Percentiles rank a stretch among this genome's conserved stretches.
These are phyloP conservation scores for Mystacides longicornis DNA, from an alignment of 2,888 invertebrate genomes.

Conservation along the genomic window DNA sequence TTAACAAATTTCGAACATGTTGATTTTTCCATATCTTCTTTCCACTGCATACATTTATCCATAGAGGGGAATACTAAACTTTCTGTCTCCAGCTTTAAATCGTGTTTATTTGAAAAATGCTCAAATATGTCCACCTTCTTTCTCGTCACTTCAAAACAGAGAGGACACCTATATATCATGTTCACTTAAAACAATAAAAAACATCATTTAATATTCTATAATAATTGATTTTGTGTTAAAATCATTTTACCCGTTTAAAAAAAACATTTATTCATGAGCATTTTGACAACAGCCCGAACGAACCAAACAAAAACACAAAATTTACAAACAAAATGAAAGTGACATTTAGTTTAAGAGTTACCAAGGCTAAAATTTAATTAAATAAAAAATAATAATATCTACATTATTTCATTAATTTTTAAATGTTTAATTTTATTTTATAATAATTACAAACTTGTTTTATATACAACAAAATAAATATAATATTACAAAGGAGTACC, in stretches of 20 bases:
- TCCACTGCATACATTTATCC: slow-evolving; percentile 4
- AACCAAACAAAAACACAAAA: too few species aligned
- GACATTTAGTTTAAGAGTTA: too few species aligned
- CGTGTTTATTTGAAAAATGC: slow-evolving; percentile 4
- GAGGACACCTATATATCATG: background rate
- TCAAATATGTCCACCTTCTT: background rate
- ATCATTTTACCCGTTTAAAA: background rate
- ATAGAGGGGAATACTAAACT: slow-evolving; percentile 4
- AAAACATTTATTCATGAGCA: too few species aligned
- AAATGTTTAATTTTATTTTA: too few species aligned
- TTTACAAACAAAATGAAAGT: too few species aligned
- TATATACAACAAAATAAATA: too few species aligned
- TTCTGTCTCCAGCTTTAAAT: slow-evolving; percentile 9
- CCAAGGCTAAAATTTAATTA: too few species aligned
- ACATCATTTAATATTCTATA: background rate
- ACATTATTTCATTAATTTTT: too few species aligned
- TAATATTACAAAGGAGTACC: too few species aligned
- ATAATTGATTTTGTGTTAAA: background rate
- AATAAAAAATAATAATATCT: too few species aligned
- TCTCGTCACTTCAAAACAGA: background rate
- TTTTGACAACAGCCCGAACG: too few species aligned
- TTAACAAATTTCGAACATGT: slow-evolving; percentile 9
- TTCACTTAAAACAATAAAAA: background rate
- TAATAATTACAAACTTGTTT: too few species aligned
- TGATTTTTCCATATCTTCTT: slow-evolving; percentile 5